Base-by-base conservation (phyloP, 2,113 vertebrate species). In the Crocuta crocuta region DNA sequence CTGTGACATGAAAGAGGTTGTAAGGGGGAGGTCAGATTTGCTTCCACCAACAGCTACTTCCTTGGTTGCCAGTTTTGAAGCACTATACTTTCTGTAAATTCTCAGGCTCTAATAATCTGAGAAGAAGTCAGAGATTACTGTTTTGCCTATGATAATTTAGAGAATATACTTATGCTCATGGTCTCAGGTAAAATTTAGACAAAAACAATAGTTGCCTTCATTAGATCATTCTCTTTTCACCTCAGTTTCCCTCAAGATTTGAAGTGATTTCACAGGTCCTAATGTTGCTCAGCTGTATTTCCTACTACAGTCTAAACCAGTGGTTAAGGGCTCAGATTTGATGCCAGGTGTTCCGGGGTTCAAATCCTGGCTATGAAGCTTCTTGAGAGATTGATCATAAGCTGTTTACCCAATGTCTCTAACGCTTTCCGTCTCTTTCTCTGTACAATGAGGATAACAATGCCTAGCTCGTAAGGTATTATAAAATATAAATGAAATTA, bases 181-280 rank as follows among this genome's bases (percentile, higher is more conserved):
- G 31, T 58, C 23, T 68, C 48, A 70, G 66, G 39, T 53, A 74
- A 79, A 94, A 82, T 39, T 74, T 73, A 94, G 0, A 31, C 33
- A 53, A 92, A 92, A 83, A 43, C 66, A 85, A 76, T 66, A n/a
- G 53, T 78, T 90, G 50, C 76, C 63, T 84, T 87, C 33, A n/a
- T 80, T 81, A 76, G 48, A 43, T 68, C 48, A 73, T 50, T 17
- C 26, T 80, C 84, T 91, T 78, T 86, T 71, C 15, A 45, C 45
- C 35, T 95, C 43, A 66, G 10, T 35, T 76, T n/a, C 26, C 50
- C 24, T 31, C 15, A 80, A 70, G 55, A 81, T 50, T 84, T 80
- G 35, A 93, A 90, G 58, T 58, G 43, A 74, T 63, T 74, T 88
- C n/a, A 88, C 48, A 17, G 26, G 26, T 78, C 89, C 90, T 83